phyloP scores from a whole-genome alignment of 2,113 vertebrate species.

The Pionites leucogaster region DNA sequence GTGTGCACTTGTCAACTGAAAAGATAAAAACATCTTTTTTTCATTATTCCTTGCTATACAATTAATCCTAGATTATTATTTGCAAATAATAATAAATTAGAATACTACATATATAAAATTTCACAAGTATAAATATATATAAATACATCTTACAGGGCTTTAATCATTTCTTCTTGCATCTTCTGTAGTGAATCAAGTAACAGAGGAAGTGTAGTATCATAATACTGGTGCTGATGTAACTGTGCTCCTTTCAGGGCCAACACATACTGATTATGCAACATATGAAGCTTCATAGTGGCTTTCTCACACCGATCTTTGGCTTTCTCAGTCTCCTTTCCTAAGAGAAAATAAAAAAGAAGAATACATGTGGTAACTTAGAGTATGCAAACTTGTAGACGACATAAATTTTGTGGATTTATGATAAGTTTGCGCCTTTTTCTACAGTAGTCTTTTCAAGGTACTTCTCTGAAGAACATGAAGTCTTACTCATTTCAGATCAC shows the following conservation, averaged over 20 bases:
- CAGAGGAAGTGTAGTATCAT: conserved; percentile 82
- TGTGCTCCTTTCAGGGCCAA: conserved; percentile 90
- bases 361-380: background rate
- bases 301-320: conserved; percentile 95
- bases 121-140: background rate
- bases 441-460: background rate
- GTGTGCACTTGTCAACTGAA: background rate
- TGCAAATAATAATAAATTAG: background rate
- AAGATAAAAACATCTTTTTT: background rate
- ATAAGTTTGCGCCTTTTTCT: background rate
- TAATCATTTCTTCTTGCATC: conserved; percentile 99
- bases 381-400: background rate
- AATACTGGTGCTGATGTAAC: conserved; percentile 92
- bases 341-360: conserved; percentile 6
- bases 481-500: background rate
- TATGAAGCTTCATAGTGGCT: conserved; percentile 93
- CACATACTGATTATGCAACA: conserved; percentile 96
- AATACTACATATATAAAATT: background rate
- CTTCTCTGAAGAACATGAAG: background rate
- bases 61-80: background rate
- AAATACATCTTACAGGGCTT: conserved; percentile 79
- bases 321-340: conserved; percentile 90
- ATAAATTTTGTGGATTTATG: background rate
- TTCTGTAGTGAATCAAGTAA: conserved; percentile 93
- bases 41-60: background rate